Percentiles rank a stretch among this genome's conserved stretches.
phyloP scores from a whole-genome alignment of 2,888 invertebrate genomes.

The Papilio protenor region DNA sequence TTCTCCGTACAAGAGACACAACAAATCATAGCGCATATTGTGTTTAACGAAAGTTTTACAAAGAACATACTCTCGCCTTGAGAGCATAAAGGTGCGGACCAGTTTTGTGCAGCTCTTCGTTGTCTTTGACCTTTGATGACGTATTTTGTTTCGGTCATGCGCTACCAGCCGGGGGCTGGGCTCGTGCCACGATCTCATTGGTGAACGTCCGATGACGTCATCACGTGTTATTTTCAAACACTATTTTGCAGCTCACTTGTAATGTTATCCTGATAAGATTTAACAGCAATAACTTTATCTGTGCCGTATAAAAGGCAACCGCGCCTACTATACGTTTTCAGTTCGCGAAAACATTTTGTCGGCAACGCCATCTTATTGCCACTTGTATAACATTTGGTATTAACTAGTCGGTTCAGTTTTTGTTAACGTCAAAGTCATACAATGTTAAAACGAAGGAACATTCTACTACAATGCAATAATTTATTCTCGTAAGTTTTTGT shows the following conservation, averaged over 20 bases:
- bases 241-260: slow-evolving; percentile 61
- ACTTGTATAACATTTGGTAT: neutral
- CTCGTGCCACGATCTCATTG: slow-evolving; percentile 63
- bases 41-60: neutral
- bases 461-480: slow-evolving; percentile 69
- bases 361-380: slow-evolving; percentile 42
- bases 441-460: slow-evolving; percentile 74
- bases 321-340: slow-evolving; percentile 49
- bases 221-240: slow-evolving; percentile 67
- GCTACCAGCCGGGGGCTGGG: slow-evolving; percentile 71
- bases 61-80: neutral
- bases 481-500: slow-evolving; percentile 67
- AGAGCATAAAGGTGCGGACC: slow-evolving; percentile 1
- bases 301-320: slow-evolving; percentile 64
- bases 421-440: slow-evolving; percentile 42
- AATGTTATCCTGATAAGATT: slow-evolving; percentile 71
- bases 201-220: slow-evolving; percentile 68
- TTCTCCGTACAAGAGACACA: slow-evolving; percentile 15
- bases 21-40: slow-evolving; percentile 12
- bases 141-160: slow-evolving; percentile 58
- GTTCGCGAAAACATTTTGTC: slow-evolving; percentile 57
- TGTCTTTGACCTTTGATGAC: slow-evolving; percentile 68
- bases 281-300: slow-evolving; percentile 51
- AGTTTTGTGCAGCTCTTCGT: slow-evolving; percentile 54
- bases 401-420: slow-evolving; percentile 40